phyloP scores from a whole-genome alignment of 2,113 vertebrate species.

The Heliornis fulica region DNA sequence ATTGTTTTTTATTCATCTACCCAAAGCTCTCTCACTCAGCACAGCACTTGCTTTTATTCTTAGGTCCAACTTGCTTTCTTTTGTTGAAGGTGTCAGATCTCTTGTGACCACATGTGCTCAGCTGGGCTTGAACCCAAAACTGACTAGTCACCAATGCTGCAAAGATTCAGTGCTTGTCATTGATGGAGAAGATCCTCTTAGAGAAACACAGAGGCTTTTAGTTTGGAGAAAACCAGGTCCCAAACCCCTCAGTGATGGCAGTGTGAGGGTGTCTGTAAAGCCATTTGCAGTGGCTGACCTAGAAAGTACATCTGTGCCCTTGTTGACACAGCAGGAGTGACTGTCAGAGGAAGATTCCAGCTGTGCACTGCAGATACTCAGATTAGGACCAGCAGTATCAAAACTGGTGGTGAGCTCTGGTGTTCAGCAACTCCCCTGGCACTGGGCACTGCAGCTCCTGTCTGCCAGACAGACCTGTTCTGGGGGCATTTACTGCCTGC shows the following conservation, averaged over 20 bases:
- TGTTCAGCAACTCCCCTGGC: background rate
- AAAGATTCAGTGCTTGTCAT: background rate
- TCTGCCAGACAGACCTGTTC: background rate
- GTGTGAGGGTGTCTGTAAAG: background rate
- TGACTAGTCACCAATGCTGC: background rate
- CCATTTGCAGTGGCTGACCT: background rate
- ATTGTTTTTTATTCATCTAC: background rate
- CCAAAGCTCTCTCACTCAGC: background rate
- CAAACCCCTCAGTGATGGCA: too few species aligned
- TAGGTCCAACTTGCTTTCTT: background rate
- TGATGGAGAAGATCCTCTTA: background rate
- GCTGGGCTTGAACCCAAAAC: background rate
- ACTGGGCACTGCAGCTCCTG: background rate
- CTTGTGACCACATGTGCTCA: accelerated
- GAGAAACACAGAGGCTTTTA: background rate
- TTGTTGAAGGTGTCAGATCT: background rate
- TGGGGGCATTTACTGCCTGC: background rate
- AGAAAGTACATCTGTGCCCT: background rate
- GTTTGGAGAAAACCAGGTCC: background rate
- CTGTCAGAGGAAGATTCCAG: background rate
- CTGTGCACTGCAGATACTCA: background rate
- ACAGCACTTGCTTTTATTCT: background rate
- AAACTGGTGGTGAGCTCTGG: accelerated
- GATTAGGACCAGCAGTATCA: background rate
- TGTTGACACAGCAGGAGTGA: background rate